Conservation (phyloP, 1,140 invertebrate species). For the Asobara japonica region DNA sequence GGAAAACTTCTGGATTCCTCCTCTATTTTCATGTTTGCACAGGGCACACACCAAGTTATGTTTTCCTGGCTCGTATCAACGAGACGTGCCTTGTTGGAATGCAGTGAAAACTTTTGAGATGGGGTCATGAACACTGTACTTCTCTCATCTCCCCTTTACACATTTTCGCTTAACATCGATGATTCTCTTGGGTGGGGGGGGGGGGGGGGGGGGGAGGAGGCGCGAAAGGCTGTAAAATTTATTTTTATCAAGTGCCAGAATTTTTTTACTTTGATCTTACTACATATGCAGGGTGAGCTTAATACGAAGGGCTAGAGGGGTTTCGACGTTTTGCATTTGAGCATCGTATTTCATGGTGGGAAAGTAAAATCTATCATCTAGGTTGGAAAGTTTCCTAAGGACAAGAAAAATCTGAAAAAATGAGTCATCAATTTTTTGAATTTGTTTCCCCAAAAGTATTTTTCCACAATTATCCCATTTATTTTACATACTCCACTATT, state of each 20-base stretch:
- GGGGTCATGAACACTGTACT: conserved; percentile 7
- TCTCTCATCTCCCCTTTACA: background rate
- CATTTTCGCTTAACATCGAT: conserved; percentile 7
- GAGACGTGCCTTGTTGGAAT: conserved; percentile 35
- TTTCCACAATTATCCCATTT: background rate
- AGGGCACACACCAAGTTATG: conserved; percentile 44
- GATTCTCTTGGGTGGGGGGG: background rate
- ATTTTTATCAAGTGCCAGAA: background rate
- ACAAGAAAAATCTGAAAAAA: too few relatives aligned
- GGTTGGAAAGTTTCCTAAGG: too few relatives aligned
- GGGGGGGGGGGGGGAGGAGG: conserved; percentile 21
- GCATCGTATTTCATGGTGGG: too few relatives aligned
- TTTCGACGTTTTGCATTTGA: background rate
- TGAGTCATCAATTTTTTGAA: too few relatives aligned
- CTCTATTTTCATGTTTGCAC: conserved; percentile 50
- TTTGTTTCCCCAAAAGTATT: too few relatives aligned
- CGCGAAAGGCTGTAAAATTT: conserved; percentile 14
- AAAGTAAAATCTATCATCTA: background rate
- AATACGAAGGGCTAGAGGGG: background rate
- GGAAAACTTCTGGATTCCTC: conserved; percentile 34
- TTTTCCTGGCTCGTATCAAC: conserved; percentile 41
- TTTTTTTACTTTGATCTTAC: background rate
- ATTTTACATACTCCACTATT: conserved; percentile 17
- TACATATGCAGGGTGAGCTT: background rate
- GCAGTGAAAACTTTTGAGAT: conserved; percentile 21